A percentile compares a stretch with the other conserved stretches of the same genome.
Evolutionary conservation across 2,113 vertebrate species (phyloP).

Genomic region (Gadus chalcogrammus): DNA sequence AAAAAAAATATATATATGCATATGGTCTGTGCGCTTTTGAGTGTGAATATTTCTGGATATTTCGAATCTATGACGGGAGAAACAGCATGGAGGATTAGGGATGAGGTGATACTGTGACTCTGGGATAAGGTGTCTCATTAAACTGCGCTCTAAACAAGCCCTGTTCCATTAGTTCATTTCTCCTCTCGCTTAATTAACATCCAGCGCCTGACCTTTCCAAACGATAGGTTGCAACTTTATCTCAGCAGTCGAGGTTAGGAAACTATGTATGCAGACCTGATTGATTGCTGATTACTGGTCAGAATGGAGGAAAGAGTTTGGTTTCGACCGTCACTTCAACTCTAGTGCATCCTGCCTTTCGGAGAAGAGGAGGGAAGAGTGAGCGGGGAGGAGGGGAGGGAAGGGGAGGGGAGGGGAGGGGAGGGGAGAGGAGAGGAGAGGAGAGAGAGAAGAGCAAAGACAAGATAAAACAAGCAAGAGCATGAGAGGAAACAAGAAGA

Average conservation of each 20-base stretch:
- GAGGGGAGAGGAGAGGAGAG: background rate
- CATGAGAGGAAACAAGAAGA: too few species aligned
- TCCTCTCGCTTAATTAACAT: constrained; percentile 87
- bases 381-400: background rate
- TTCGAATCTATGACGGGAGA: too few species aligned
- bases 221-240: constrained; percentile 78
- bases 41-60: too few species aligned
- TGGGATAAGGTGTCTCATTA: constrained; percentile 70
- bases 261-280: constrained; percentile 72
- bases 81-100: too few species aligned
- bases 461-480: background rate
- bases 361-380: background rate
- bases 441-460: background rate
- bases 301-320: constrained; percentile 34
- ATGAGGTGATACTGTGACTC: constrained; percentile 30
- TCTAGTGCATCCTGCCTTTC: too few species aligned
- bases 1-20: too few species aligned
- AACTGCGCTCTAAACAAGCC: constrained; percentile 46
- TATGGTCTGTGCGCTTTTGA: too few species aligned
- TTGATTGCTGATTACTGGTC: constrained; percentile 70
- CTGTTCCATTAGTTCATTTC: constrained; percentile 76
- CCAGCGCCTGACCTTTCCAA: constrained; percentile 78
- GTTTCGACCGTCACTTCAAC: constrained; percentile 7
- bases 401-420: background rate
- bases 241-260: constrained; percentile 79